These are phyloP conservation scores for Scleropages formosus DNA, from an alignment of 2,797 vertebrate species.

Conservation along the genomic window DNA sequence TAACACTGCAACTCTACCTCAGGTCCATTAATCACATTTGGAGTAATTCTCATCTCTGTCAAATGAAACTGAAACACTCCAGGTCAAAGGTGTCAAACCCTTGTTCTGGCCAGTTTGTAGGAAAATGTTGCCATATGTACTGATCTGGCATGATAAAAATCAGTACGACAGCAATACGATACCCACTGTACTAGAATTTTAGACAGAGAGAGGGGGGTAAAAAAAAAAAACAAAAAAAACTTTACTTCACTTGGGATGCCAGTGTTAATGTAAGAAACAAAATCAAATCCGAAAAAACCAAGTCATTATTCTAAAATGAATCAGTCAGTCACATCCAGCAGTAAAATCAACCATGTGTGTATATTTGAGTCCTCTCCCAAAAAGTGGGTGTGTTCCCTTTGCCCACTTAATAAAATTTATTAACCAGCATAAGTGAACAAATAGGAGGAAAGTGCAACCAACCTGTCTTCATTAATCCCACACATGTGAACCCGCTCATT, in stretches of 20 bases:
- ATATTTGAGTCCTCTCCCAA: background rate
- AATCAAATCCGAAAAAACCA: constrained; percentile 1
- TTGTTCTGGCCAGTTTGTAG: constrained; percentile 11
- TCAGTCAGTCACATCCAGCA: background rate
- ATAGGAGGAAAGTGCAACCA: constrained; percentile 40
- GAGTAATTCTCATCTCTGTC: constrained; percentile 31
- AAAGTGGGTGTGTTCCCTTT: background rate
- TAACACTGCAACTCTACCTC: constrained; percentile 53
- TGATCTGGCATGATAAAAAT: background rate
- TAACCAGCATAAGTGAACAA: background rate
- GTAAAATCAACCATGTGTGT: background rate
- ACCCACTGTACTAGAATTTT: no score
- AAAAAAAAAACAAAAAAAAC: no score
- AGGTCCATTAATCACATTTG: constrained; percentile 66
- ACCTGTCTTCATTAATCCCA: constrained; percentile 80
- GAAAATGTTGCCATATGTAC: constrained; percentile 4
- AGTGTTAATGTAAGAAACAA: background rate
- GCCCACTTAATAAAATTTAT: background rate
- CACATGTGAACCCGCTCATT: constrained; percentile 80
- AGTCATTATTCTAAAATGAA: no score
- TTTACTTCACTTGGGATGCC: no score
- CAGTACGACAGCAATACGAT: no score
- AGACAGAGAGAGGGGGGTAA: no score
- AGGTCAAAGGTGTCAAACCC: constrained; percentile 14
- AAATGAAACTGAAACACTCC: constrained; percentile 24